Evolutionary conservation across 2,888 invertebrate species (phyloP).

Genomic region (Blastobasis lacticolella): DNA sequence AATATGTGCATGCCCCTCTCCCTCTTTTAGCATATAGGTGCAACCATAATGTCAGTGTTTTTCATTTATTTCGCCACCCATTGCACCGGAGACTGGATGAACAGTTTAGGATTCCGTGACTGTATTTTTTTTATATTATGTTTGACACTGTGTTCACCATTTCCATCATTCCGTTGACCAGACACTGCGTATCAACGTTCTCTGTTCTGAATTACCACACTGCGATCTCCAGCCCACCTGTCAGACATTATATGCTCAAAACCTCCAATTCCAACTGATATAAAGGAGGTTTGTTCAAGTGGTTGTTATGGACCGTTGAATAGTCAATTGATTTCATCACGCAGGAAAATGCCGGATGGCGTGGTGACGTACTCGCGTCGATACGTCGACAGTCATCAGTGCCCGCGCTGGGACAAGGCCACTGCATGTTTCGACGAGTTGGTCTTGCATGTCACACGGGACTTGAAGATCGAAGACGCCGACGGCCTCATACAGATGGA

Average conservation of each 20-base stretch:
- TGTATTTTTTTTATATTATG: no score
- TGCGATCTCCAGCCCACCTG: no score
- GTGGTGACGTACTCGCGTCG: conserved; percentile 84
- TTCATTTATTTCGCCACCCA: no score
- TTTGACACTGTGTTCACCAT: no score
- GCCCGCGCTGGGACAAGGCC: conserved; percentile 78
- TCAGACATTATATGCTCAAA: no score
- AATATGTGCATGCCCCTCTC: no score
- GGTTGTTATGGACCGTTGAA: conserved; percentile 13
- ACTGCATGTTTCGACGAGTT: conserved; percentile 54
- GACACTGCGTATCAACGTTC: background rate
- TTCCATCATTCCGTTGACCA: no score
- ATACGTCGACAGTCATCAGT: conserved; percentile 71
- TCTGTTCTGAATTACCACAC: background rate
- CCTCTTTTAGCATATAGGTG: no score
- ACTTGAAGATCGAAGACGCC: conserved; percentile 89
- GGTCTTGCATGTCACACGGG: conserved; percentile 79
- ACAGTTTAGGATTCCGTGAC: no score
- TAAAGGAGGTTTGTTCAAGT: conserved; percentile 37
- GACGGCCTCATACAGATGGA: conserved; percentile 93
- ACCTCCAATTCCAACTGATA: conserved; percentile 23
- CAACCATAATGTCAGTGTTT: no score
- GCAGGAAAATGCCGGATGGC: conserved; percentile 79
- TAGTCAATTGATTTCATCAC: conserved; percentile 12
- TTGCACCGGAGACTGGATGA: no score